These are phyloP conservation scores for Drosophila neocordata DNA, from an alignment of 1,140 invertebrate species.

Conservation along the genomic window DNA sequence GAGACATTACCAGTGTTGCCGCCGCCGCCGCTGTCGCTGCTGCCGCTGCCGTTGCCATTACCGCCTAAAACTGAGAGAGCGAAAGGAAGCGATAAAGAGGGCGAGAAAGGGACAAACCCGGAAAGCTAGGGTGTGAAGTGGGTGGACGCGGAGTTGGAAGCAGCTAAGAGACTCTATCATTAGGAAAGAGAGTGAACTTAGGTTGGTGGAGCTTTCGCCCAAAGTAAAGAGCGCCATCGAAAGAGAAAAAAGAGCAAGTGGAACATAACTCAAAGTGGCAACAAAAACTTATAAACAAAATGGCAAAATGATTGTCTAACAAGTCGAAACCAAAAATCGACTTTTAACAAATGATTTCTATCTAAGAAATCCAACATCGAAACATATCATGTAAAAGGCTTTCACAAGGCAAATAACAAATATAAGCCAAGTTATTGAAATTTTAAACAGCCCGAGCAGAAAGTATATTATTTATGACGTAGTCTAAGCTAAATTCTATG, in stretches of 20 bases:
- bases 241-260: slow-evolving; percentile 30
- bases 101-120: slow-evolving; percentile 1
- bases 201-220: slow-evolving; percentile 7
- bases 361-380: neutral
- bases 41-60: slow-evolving; percentile 63
- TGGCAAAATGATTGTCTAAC: slow-evolving; percentile 10
- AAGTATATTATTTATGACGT: slow-evolving; percentile 51
- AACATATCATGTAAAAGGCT: slow-evolving; percentile 65
- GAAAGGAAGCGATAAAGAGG: slow-evolving; percentile 20
- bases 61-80: slow-evolving; percentile 49
- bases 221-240: slow-evolving; percentile 21
- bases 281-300: slow-evolving; percentile 52
- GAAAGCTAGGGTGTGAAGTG: slow-evolving; percentile 23
- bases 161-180: neutral
- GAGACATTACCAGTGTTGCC: slow-evolving; percentile 59
- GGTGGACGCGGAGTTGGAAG: slow-evolving; percentile 45
- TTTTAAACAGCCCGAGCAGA: neutral
- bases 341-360: slow-evolving; percentile 10
- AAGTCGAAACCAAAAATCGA: slow-evolving; percentile 14
- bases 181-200: neutral
- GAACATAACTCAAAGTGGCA: slow-evolving; percentile 10
- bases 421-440: slow-evolving; percentile 7
- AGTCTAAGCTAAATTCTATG: slow-evolving; percentile 54
- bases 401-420: slow-evolving; percentile 24
- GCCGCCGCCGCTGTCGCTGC: slow-evolving; percentile 49